Conservation (phyloP, 2,113 vertebrate species). For the Chlorodrepanis virens region DNA sequence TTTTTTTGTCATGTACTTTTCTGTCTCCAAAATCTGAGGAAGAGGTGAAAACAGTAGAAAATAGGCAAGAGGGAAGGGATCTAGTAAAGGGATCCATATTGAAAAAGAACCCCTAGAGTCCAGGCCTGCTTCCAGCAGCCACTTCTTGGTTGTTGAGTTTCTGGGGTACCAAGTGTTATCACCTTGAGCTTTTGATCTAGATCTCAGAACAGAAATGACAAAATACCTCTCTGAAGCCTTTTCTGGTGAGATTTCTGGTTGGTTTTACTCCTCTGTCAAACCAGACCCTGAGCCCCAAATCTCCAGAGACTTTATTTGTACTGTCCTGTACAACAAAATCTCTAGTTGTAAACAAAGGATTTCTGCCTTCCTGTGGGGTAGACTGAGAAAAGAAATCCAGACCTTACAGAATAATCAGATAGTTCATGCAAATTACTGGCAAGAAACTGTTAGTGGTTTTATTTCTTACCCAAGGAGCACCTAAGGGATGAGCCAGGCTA, state of each 20-base stretch:
- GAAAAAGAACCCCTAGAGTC: neutral
- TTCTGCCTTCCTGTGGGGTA: neutral
- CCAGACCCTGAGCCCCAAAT: neutral
- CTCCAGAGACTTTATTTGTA: neutral
- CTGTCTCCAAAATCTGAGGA: neutral
- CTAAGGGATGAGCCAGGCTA: neutral
- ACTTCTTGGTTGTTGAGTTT: neutral
- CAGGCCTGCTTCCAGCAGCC: neutral
- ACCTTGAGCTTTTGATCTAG: neutral
- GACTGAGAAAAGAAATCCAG: neutral
- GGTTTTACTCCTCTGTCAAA: neutral
- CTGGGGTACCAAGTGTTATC: neutral
- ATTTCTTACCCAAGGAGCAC: neutral
- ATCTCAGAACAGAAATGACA: neutral
- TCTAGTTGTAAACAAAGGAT: neutral
- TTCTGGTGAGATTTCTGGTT: neutral
- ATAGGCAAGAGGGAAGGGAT: neutral
- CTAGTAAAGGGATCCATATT: neutral
- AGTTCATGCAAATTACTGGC: neutral
- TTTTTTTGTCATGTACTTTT: neutral
- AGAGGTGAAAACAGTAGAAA: neutral
- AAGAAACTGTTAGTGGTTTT: neutral
- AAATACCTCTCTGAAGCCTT: neutral
- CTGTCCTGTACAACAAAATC: neutral
- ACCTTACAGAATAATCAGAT: neutral